phyloP scores from a whole-genome alignment of 2,888 invertebrate genomes.

The Metopia argyrocephala region DNA sequence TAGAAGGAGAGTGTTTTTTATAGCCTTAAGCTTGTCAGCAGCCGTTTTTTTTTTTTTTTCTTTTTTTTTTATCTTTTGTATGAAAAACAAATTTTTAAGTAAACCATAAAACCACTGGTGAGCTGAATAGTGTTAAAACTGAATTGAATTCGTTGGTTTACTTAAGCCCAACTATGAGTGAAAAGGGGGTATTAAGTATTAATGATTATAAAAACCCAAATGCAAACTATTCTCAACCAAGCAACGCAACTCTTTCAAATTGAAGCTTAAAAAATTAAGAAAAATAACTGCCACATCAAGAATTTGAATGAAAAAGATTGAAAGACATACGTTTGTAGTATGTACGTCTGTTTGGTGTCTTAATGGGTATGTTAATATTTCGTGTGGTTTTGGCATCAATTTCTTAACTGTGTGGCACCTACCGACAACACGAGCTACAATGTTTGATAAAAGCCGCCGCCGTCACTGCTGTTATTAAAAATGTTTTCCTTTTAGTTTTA shows the following conservation, averaged over 20 bases:
- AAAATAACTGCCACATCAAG: not conserved
- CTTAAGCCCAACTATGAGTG: not conserved
- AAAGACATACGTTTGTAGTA: not conserved
- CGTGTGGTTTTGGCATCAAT: constrained; percentile 55
- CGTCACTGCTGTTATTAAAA: constrained; percentile 22
- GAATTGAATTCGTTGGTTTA: not conserved
- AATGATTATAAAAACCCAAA: constrained; percentile 51
- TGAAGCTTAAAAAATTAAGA: not conserved
- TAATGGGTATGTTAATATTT: constrained; percentile 56
- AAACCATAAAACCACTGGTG: constrained; percentile 39
- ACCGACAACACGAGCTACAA: constrained; percentile 33
- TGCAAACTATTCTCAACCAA: constrained; percentile 46
- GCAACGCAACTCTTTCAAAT: constrained; percentile 36
- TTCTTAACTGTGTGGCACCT: constrained; percentile 38
- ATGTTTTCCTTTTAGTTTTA: constrained; percentile 44
- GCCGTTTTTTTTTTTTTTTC: constrained; percentile 6
- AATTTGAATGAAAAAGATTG: not conserved
- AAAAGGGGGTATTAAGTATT: not conserved
- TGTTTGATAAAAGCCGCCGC: constrained; percentile 60
- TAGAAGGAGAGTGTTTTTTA: constrained; percentile 15
- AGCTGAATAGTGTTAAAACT: not conserved
- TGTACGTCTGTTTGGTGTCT: constrained; percentile 9
- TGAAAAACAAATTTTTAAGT: not conserved
- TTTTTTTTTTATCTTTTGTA: not conserved
- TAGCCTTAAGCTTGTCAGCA: constrained; percentile 60